Conservation (phyloP, 2,113 vertebrate genomes). For the Rhinopithecus roxellana region DNA sequence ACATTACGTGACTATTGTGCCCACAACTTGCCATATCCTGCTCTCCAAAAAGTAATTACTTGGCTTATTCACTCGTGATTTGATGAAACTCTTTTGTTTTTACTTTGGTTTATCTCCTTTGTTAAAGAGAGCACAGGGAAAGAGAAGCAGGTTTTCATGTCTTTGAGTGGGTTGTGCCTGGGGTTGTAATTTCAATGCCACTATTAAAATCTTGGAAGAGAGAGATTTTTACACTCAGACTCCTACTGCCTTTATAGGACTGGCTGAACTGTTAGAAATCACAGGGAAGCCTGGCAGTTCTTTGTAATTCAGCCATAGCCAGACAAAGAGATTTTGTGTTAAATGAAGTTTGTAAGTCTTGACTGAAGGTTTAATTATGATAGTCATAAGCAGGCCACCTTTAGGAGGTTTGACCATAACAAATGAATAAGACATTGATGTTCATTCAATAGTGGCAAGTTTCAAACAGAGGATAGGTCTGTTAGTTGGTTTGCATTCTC, state of each 20-base stretch:
- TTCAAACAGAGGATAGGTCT: neutral
- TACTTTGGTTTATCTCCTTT: neutral
- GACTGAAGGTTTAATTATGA: neutral
- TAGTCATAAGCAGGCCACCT: accelerated
- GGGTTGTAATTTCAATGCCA: neutral
- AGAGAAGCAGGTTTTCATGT: neutral
- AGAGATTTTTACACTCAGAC: neutral
- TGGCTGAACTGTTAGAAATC: neutral
- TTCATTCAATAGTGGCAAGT: neutral
- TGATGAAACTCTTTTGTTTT: neutral
- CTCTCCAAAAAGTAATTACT: neutral
- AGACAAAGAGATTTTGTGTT: neutral
- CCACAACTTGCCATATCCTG: neutral
- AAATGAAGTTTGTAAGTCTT: neutral
- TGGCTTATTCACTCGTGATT: neutral
- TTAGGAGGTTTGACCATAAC: neutral
- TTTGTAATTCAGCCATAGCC: neutral
- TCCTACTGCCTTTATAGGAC: neutral
- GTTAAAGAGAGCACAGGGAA: neutral
- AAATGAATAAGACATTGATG: neutral
- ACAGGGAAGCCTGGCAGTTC: neutral
- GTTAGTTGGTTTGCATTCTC: neutral
- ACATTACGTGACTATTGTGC: neutral
- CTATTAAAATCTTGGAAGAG: neutral
- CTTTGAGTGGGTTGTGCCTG: neutral